A percentile compares a stretch with the other conserved stretches of the same genome.
Conservation (phyloP, 2,797 vertebrate species). For the Natrix natrix region DNA sequence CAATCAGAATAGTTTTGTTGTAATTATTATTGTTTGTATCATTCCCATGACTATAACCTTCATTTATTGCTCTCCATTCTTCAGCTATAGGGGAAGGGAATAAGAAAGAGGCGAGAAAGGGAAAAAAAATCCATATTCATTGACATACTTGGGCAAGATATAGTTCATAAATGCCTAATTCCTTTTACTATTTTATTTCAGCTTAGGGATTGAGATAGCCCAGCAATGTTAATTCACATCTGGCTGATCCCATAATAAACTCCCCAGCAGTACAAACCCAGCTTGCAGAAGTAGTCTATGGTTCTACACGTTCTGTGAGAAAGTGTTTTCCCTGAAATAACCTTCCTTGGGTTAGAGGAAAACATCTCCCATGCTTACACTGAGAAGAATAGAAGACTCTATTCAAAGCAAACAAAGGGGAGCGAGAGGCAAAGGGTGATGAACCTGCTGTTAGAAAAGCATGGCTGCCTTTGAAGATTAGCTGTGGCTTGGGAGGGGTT, state of each 20-base stretch:
- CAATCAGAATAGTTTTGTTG: neutral
- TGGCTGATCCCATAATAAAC: neutral
- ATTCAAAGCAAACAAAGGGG: neutral
- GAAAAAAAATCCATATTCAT: neutral
- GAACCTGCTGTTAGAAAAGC: neutral
- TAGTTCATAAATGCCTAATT: neutral
- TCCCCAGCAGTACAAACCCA: neutral
- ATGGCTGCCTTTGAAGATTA: neutral
- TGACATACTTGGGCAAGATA: neutral
- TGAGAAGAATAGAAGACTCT: neutral
- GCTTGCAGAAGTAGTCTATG: neutral
- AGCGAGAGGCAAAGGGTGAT: neutral
- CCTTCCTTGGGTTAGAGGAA: neutral
- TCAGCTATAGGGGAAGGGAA: neutral
- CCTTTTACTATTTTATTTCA: neutral
- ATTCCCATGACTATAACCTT: neutral
- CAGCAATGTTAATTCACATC: neutral
- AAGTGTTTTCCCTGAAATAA: neutral
- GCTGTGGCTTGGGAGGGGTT: neutral
- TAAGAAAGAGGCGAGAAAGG: neutral
- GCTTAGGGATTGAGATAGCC: neutral
- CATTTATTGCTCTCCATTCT: neutral
- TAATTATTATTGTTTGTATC: neutral
- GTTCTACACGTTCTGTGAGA: neutral
- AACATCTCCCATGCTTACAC: neutral